Conservation (phyloP, 2,797 vertebrate genomes). For the Siniperca obscura region DNA sequence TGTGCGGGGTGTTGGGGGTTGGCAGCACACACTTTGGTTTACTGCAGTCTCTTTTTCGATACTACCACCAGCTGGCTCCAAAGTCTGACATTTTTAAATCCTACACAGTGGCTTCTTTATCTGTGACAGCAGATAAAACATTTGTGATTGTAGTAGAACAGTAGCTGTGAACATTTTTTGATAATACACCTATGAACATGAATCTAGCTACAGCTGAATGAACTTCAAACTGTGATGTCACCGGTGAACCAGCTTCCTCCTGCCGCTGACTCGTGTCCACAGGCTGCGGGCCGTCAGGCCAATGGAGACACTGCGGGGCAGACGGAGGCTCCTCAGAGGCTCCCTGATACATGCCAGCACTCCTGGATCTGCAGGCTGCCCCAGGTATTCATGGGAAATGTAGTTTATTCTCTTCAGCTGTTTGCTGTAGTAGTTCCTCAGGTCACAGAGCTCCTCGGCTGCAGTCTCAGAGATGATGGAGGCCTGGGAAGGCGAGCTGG, state of each 20-base stretch:
- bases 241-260: conserved; percentile 71
- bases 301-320: conserved; percentile 70
- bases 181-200: neutral
- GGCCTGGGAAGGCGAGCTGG: conserved; percentile 73
- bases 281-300: conserved; percentile 76
- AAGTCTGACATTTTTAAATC: neutral
- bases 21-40: too few relatives aligned
- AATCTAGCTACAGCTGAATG: neutral
- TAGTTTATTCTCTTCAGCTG: conserved; percentile 84
- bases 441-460: conserved; percentile 80
- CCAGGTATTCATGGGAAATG: conserved; percentile 83
- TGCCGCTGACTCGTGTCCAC: conserved; percentile 82
- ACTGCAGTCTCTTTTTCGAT: too few relatives aligned
- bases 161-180: neutral
- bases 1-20: too few relatives aligned
- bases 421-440: conserved; percentile 81
- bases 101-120: too few relatives aligned
- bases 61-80: neutral
- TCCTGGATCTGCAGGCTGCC: conserved; percentile 65
- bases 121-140: neutral
- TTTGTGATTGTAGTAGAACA: neutral
- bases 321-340: conserved; percentile 79
- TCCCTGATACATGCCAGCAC: conserved; percentile 81
- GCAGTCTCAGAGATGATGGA: conserved; percentile 82
- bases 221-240: conserved; percentile 30